Percentiles rank a stretch among this genome's conserved stretches.
phyloP scores from a whole-genome alignment of 1,140 invertebrate genomes.

The Drosophila erecta region DNA sequence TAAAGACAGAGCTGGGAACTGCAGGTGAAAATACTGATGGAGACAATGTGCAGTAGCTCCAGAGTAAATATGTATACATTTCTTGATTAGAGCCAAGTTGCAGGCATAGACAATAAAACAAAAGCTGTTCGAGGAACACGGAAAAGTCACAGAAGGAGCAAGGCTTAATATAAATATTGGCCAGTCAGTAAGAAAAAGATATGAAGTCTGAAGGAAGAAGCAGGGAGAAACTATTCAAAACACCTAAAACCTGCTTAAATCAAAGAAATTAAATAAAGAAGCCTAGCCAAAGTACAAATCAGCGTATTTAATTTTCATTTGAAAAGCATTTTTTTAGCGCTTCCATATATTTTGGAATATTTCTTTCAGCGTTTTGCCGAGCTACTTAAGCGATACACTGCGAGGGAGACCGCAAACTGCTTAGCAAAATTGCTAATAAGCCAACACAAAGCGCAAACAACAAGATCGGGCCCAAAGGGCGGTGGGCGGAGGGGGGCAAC shows the following conservation, averaged over 20 bases:
- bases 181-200: slow-evolving; percentile 4
- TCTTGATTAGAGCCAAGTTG: not conserved
- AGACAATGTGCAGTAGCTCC: not conserved
- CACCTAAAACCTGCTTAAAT: not conserved
- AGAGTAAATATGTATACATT: not conserved
- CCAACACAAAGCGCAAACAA: slow-evolving; percentile 48
- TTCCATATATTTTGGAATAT: not conserved
- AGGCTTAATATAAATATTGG: slow-evolving; percentile 37
- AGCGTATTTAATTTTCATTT: too few relatives aligned
- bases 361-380: slow-evolving; percentile 2
- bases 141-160: slow-evolving; percentile 14
- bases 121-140: slow-evolving; percentile 1
- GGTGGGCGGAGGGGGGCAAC: not conserved
- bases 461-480: not conserved
- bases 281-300: too few relatives aligned
- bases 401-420: slow-evolving; percentile 39
- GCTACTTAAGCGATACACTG: slow-evolving; percentile 50
- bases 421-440: slow-evolving; percentile 73
- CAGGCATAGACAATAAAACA: slow-evolving; percentile 11
- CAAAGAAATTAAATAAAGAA: too few relatives aligned
- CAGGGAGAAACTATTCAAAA: not conserved
- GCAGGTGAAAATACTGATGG: not conserved
- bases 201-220: slow-evolving; percentile 21
- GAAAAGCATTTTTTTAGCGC: too few relatives aligned
- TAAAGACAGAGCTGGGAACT: not conserved